A percentile compares a stretch with the other conserved stretches of the same genome.
phyloP scores from a whole-genome alignment of 1,140 invertebrate genomes.

The Potamilus streckersoni region DNA sequence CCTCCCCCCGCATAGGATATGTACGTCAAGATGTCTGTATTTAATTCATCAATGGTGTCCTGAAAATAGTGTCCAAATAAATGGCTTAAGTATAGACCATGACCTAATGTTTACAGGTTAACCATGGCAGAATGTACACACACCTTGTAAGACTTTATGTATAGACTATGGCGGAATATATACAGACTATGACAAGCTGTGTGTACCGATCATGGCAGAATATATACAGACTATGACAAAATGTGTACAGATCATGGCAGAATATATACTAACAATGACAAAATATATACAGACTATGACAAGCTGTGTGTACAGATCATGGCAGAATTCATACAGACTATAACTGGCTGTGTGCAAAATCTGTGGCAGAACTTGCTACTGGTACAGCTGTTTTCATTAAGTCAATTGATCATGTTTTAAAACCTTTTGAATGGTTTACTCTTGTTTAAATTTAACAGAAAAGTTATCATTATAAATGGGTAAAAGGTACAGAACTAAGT shows the following conservation, averaged over 20 bases:
- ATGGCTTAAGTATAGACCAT: background rate
- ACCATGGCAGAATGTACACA: background rate
- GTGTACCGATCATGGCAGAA: too few relatives aligned
- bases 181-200: background rate
- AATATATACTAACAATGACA: too few relatives aligned
- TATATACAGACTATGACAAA: background rate
- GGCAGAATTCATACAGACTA: background rate
- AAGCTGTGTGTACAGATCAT: too few relatives aligned
- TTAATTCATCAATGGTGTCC: slow-evolving; percentile 39
- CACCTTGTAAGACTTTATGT: background rate
- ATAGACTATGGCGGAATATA: background rate
- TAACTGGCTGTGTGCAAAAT: background rate
- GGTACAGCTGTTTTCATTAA: background rate
- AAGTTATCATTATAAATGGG: too few relatives aligned
- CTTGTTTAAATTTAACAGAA: too few relatives aligned
- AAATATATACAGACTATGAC: background rate
- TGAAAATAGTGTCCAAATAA: slow-evolving; percentile 18
- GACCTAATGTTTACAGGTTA: background rate
- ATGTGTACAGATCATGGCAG: too few relatives aligned
- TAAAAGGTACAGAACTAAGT: too few relatives aligned
- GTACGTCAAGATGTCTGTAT: slow-evolving; percentile 47
- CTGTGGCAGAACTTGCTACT: background rate
- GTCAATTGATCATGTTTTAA: too few relatives aligned
- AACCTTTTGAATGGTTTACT: too few relatives aligned
- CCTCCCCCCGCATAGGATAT: slow-evolving; percentile 57